These are phyloP conservation scores for Montipora capricornis DNA, from an alignment of 64 coral and sea anemone species.

Conservation along the genomic window DNA sequence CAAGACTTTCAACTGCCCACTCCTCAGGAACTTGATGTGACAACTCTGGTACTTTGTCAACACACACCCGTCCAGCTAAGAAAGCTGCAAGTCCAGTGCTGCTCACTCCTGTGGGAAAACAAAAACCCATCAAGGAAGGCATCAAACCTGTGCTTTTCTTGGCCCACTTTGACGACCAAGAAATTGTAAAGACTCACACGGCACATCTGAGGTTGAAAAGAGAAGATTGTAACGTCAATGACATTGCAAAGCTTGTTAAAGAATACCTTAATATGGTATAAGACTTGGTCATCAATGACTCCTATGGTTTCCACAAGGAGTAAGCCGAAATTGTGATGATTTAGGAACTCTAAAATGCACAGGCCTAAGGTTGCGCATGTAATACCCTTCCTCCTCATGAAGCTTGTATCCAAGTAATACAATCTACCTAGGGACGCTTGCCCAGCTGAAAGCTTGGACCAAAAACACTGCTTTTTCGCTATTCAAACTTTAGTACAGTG, in stretches of 20 bases:
- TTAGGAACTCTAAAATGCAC: neutral
- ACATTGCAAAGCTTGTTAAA: constrained; percentile 5
- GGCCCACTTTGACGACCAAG: neutral
- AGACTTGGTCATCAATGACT: neutral
- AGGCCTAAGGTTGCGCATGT: neutral
- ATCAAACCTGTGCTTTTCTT: neutral
- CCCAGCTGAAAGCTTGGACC: too few species aligned
- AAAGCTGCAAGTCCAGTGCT: neutral
- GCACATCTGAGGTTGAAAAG: neutral
- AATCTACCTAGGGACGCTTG: too few species aligned
- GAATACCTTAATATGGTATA: constrained; percentile 5
- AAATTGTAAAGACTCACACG: neutral
- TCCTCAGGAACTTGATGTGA: constrained; percentile 3
- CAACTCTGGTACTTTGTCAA: neutral
- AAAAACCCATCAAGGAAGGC: neutral
- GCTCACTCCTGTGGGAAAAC: neutral
- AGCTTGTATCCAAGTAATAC: too few species aligned
- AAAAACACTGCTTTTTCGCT: too few species aligned
- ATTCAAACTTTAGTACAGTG: too few species aligned
- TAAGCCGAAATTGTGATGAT: neutral
- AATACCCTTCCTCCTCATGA: too few species aligned
- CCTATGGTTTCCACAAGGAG: neutral
- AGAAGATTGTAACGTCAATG: neutral
- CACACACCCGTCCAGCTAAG: neutral
- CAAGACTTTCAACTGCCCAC: constrained; percentile 6